phyloP scores from a whole-genome alignment of 2,113 vertebrate genomes.

The Cololabis saira region DNA sequence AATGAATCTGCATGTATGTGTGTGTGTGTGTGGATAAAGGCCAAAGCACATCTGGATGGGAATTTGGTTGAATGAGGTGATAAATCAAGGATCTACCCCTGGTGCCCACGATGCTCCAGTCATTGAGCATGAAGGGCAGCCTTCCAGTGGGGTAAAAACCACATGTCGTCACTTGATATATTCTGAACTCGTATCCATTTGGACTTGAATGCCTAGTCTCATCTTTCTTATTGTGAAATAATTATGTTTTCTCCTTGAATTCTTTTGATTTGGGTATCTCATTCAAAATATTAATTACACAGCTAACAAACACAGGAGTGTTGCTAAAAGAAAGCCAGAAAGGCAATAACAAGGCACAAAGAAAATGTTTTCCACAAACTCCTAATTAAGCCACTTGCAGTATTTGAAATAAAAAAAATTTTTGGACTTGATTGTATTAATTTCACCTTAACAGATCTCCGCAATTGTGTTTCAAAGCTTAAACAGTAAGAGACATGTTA shows the following conservation, averaged over 20 bases:
- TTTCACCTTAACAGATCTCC: conserved; percentile 7
- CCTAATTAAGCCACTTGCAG: too few relatives aligned
- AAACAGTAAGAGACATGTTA: not conserved
- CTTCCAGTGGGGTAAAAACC: conserved; percentile 40
- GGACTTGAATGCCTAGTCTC: conserved; percentile 8
- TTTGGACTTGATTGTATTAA: not conserved
- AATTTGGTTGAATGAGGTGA: conserved; percentile 79
- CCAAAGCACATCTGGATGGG: conserved; percentile 80
- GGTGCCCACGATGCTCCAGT: conserved; percentile 68
- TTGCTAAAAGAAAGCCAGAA: too few relatives aligned
- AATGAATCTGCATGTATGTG: conserved; percentile 75
- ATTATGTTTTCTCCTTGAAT: not conserved
- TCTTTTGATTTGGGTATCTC: too few relatives aligned
- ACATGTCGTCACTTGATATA: conserved; percentile 22
- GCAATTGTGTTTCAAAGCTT: not conserved
- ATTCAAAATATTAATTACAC: not conserved
- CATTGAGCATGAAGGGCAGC: conserved; percentile 83
- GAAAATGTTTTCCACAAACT: too few relatives aligned
- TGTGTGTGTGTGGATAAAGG: conserved; percentile 58
- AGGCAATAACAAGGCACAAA: too few relatives aligned
- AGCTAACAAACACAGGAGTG: not conserved
- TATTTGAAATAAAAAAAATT: not conserved
- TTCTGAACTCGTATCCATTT: conserved; percentile 60
- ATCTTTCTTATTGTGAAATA: conserved; percentile 1
- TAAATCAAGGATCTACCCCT: conserved; percentile 73